Percentiles rank a stretch among this genome's conserved stretches.
phyloP scores from a whole-genome alignment of 2,888 invertebrate genomes.

The Mamestra brassicae region DNA sequence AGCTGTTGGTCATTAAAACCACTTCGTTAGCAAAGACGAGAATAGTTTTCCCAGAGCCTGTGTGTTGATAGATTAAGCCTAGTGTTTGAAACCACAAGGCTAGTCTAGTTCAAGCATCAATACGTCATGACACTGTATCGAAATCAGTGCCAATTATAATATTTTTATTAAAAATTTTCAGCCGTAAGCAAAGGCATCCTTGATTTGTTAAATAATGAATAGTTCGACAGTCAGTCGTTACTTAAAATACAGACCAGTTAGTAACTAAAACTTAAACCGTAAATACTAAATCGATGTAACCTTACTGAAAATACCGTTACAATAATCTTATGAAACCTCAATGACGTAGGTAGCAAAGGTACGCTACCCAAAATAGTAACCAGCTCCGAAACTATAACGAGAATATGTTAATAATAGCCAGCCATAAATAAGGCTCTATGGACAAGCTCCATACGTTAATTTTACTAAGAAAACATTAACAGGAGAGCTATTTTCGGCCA shows the following conservation, averaged over 20 bases:
- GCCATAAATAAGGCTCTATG: conserved; percentile 48
- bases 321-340: not conserved
- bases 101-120: not conserved
- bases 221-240: not conserved
- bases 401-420: conserved; percentile 41
- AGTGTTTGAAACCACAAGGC: not conserved
- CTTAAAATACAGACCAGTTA: not conserved
- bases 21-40: not conserved
- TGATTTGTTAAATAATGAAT: not conserved
- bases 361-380: not conserved
- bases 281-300: not conserved
- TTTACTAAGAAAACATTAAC: conserved; percentile 52
- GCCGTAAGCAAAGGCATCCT: not conserved
- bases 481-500: conserved; percentile 23
- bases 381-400: conserved; percentile 25
- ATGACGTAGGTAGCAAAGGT: not conserved
- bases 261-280: too few species aligned
- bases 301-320: not conserved
- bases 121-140: too few species aligned
- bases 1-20: conserved; percentile 13
- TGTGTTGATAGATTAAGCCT: not conserved
- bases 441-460: conserved; percentile 44
- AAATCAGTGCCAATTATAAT: too few species aligned
- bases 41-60: not conserved
- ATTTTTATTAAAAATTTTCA: not conserved